Evolutionary conservation across 35 echinoderm and acorn worm species (phyloP).

Genomic region (Stichopus chloronotus): DNA sequence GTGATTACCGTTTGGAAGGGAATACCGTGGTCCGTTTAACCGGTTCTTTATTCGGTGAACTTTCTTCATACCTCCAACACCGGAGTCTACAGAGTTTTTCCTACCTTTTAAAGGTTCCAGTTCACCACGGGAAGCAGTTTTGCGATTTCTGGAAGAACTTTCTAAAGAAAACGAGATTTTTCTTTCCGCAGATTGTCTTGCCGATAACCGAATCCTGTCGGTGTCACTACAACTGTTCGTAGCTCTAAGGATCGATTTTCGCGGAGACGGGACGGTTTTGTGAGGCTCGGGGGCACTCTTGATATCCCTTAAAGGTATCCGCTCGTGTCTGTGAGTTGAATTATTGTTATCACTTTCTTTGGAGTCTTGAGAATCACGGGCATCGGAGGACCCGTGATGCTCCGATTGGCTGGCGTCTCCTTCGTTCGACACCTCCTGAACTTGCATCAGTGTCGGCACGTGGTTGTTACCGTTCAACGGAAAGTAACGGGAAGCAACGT

Average conservation of each 20-base stretch:
- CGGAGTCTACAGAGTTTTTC: constrained; percentile 64
- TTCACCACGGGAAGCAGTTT: constrained; percentile 68
- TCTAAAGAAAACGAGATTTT: constrained; percentile 79
- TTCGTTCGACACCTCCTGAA: constrained; percentile 53
- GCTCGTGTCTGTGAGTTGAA: background rate
- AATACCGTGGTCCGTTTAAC: constrained; percentile 40
- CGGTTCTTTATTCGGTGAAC: constrained; percentile 48
- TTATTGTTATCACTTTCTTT: constrained; percentile 43
- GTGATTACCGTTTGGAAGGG: constrained; percentile 29
- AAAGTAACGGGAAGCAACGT: constrained; percentile 37
- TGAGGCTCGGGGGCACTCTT: constrained; percentile 41
- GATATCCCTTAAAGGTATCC: constrained; percentile 48
- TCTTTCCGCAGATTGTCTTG: constrained; percentile 14
- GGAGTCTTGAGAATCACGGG: constrained; percentile 18
- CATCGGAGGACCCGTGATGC: constrained; percentile 5
- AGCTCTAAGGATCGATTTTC: constrained; percentile 60
- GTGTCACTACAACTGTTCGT: constrained; percentile 48
- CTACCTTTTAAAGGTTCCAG: constrained; percentile 63
- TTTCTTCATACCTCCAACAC: constrained; percentile 12
- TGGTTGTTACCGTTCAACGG: constrained; percentile 50
- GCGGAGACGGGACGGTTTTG: constrained; percentile 9
- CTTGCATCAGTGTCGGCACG: constrained; percentile 55
- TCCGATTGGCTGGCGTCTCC: constrained; percentile 35
- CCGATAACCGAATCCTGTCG: background rate
- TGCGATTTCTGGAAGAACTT: constrained; percentile 50